A percentile compares a stretch with the other conserved stretches of the same genome.
Conservation (phyloP, 2,888 invertebrate species). For the Chironomus riparius region DNA sequence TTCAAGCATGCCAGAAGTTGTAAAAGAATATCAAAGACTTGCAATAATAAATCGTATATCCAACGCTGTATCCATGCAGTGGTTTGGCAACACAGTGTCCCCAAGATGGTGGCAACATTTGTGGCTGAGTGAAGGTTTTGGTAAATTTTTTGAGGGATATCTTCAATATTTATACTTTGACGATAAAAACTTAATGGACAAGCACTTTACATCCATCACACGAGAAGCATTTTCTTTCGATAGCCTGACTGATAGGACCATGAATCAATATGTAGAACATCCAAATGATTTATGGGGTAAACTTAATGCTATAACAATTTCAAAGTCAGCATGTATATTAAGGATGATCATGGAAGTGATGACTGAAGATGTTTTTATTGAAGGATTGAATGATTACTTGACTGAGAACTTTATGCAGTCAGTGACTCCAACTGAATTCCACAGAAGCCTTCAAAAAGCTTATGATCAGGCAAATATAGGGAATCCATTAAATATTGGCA, state of each 20-base stretch:
- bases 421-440: not conserved
- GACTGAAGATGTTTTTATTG: not conserved
- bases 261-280: not conserved
- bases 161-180: not conserved
- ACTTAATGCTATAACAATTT: not conserved
- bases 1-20: not conserved
- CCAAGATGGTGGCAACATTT: not conserved
- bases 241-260: not conserved
- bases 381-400: not conserved
- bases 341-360: conserved; percentile 1
- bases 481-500: not conserved
- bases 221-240: not conserved
- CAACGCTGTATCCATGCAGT: not conserved
- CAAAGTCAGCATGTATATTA: not conserved
- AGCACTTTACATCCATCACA: not conserved
- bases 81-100: not conserved
- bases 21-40: no score
- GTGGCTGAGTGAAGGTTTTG: not conserved
- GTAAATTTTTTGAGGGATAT: not conserved
- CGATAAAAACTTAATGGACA: not conserved
- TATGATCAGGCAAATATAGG: not conserved
- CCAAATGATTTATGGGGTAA: not conserved
- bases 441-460: not conserved
- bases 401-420: not conserved
- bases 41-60: not conserved